Conservation (phyloP, 2,113 vertebrate genomes). For the Atrichornis clamosus region DNA sequence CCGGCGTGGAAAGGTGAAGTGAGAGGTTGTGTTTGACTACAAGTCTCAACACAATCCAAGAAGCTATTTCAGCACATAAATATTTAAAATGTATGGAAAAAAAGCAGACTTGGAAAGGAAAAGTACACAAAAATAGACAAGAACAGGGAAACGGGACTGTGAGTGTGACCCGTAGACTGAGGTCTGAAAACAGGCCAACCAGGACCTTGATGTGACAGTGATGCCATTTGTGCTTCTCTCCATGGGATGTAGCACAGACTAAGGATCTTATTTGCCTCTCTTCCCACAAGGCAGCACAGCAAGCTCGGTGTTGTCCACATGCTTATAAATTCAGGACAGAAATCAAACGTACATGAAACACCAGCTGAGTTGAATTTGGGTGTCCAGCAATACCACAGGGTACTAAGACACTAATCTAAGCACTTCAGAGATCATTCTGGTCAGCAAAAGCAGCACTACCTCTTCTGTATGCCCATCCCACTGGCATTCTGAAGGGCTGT, state of each 20-base stretch:
- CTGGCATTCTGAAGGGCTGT: neutral
- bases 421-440: neutral
- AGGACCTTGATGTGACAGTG: neutral
- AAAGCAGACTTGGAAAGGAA: neutral
- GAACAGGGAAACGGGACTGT: neutral
- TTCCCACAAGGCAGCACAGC: neutral
- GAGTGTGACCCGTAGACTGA: neutral
- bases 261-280: neutral
- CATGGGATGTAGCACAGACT: neutral
- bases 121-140: neutral
- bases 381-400: neutral
- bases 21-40: slow-evolving; percentile 13
- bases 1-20: slow-evolving; percentile 9
- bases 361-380: neutral
- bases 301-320: neutral
- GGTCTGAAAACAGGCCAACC: neutral
- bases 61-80: slow-evolving; percentile 45
- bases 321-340: neutral
- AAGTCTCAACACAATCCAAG: slow-evolving; percentile 14
- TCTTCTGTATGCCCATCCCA: neutral
- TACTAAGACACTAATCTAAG: neutral
- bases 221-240: neutral
- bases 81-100: slow-evolving; percentile 39
- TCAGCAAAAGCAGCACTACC: neutral
- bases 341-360: neutral